These are phyloP conservation scores for Scaptodrosophila lebanonensis DNA, from an alignment of 1,140 invertebrate species.

Conservation along the genomic window DNA sequence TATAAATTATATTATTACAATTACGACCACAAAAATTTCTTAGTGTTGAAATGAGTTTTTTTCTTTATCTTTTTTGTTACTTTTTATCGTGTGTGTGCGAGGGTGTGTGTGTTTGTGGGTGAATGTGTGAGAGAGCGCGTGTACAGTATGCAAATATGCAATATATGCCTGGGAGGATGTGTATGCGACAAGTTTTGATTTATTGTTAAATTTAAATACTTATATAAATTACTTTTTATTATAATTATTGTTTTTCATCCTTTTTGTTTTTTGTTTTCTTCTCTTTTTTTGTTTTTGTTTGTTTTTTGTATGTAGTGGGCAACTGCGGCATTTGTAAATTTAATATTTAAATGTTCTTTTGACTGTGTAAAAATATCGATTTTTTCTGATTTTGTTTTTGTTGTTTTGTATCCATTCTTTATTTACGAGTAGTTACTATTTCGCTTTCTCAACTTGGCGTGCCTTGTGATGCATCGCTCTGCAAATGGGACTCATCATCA, in stretches of 20 bases:
- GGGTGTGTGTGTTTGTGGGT: constrained; percentile 15
- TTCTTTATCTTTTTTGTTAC: constrained; percentile 31
- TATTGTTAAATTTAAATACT: constrained; percentile 74
- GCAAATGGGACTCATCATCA: too few relatives aligned
- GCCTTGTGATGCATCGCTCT: constrained; percentile 8
- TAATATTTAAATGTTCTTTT: constrained; percentile 69
- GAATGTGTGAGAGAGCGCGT: constrained; percentile 23
- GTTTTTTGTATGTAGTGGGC: constrained; percentile 64
- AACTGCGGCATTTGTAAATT: constrained; percentile 75
- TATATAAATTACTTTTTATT: constrained; percentile 71
- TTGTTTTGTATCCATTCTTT: constrained; percentile 35
- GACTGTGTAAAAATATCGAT: constrained; percentile 73
- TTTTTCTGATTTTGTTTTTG: constrained; percentile 16
- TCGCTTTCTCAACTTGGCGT: constrained; percentile 41
- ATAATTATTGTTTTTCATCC: constrained; percentile 66
- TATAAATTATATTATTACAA: constrained; percentile 75
- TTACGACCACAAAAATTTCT: constrained; percentile 71
- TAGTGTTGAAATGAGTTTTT: constrained; percentile 62
- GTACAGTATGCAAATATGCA: neutral
- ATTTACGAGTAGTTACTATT: constrained; percentile 51
- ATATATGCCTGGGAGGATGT: constrained; percentile 1
- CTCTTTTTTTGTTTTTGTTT: constrained; percentile 25
- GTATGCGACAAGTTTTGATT: constrained; percentile 73
- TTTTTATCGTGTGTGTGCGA: constrained; percentile 17
- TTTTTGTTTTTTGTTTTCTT: constrained; percentile 51